These are phyloP conservation scores for Lycaon pictus DNA, from an alignment of 2,113 vertebrate genomes.

Conservation along the genomic window DNA sequence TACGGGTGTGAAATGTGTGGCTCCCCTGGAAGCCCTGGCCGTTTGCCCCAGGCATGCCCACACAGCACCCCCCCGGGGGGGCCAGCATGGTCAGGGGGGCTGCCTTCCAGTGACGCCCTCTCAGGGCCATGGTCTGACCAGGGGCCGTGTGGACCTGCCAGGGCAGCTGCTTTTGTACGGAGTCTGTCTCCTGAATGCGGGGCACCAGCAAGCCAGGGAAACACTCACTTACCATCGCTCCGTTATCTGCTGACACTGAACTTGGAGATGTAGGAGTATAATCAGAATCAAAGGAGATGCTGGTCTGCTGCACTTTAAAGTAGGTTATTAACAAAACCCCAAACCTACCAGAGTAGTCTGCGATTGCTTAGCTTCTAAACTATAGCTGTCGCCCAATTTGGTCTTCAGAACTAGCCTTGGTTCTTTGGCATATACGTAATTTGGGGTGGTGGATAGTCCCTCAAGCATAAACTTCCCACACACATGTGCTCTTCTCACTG, in stretches of 20 bases:
- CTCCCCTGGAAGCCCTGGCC: fast-evolving
- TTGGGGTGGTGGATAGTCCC: background rate
- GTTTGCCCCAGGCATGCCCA: background rate
- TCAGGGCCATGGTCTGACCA: background rate
- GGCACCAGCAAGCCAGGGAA: background rate
- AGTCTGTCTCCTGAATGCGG: background rate
- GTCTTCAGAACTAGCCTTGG: background rate
- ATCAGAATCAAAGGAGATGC: constrained; percentile 60
- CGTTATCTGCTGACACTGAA: constrained; percentile 32
- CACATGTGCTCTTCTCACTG: fast-evolving
- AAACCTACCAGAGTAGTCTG: background rate
- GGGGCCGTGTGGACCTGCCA: too few species aligned
- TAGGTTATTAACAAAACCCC: constrained; percentile 58
- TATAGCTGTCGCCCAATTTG: background rate
- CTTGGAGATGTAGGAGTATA: constrained; percentile 19
- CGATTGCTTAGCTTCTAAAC: background rate
- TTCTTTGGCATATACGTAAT: background rate
- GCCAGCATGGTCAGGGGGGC: background rate
- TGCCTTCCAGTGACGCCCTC: background rate
- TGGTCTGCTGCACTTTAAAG: background rate
- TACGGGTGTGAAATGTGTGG: background rate
- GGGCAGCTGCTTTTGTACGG: background rate
- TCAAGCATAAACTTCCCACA: background rate
- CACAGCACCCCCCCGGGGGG: fast-evolving
- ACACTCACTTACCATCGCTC: background rate